A percentile compares a stretch with the other conserved stretches of the same genome.
Evolutionary conservation across 2,797 vertebrate species (phyloP).

Genomic region (Pantherophis vulpinus): DNA sequence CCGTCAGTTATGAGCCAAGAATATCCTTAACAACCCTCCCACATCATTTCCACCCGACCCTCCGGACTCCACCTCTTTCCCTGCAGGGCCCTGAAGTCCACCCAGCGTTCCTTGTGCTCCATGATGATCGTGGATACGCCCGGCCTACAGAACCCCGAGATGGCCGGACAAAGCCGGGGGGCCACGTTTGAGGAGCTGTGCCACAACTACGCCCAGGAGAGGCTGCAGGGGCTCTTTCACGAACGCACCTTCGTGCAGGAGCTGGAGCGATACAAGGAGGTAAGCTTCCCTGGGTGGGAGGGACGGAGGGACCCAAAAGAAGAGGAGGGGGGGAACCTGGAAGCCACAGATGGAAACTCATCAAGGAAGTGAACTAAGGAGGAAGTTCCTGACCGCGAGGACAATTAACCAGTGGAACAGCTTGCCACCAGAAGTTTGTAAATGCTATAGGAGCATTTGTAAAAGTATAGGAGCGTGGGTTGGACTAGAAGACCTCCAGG

Average conservation of each 20-base stretch:
- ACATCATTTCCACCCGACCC: fast-evolving
- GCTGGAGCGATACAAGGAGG: conserved; percentile 95
- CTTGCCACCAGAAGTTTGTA: too few species aligned
- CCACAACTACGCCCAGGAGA: conserved; percentile 96
- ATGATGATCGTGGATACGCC: conserved; percentile 95
- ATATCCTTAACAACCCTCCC: too few species aligned
- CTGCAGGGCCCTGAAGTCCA: conserved; percentile 91
- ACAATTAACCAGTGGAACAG: too few species aligned
- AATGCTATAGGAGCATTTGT: too few species aligned
- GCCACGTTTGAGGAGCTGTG: conserved; percentile 97
- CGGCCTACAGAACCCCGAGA: conserved; percentile 92
- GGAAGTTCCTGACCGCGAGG: too few species aligned
- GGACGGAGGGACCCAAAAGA: not conserved
- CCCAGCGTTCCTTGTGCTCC: conserved; percentile 91
- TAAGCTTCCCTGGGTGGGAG: conserved; percentile 49
- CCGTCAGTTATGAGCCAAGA: too few species aligned
- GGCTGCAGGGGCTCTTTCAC: conserved; percentile 92
- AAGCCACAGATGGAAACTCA: too few species aligned
- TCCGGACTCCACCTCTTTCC: not conserved
- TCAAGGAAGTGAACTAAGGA: too few species aligned
- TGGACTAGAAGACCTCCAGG: too few species aligned
- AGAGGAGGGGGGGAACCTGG: too few species aligned
- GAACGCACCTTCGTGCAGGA: conserved; percentile 89
- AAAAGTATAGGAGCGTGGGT: too few species aligned
- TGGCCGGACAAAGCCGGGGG: conserved; percentile 80